Conservation (phyloP, 2,797 vertebrate species). For the Mareca strepera region DNA sequence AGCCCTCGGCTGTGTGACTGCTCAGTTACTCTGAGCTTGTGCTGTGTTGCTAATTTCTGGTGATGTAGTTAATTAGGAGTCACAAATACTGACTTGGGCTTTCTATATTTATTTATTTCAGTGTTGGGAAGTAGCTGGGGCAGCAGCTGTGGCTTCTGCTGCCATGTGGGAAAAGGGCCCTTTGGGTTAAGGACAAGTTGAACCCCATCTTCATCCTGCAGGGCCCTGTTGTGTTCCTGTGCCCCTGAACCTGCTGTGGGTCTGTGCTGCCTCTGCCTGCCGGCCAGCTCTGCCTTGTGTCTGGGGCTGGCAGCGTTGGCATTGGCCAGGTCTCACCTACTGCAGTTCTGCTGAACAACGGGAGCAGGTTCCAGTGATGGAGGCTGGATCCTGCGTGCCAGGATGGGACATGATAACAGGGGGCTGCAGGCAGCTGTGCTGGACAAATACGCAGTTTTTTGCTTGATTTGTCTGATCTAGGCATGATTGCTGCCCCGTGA, state of each 20-base stretch:
- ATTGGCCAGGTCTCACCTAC: background rate
- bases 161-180: background rate
- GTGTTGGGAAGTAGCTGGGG: background rate
- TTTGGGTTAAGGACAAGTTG: background rate
- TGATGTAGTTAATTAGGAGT: background rate
- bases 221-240: background rate
- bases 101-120: background rate
- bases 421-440: background rate
- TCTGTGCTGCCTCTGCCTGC: background rate
- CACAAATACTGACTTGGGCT: background rate
- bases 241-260: background rate
- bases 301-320: fast-evolving
- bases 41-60: background rate
- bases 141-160: background rate
- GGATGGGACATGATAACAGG: background rate
- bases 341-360: background rate
- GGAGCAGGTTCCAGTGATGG: background rate
- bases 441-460: too few species aligned
- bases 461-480: background rate
- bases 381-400: background rate
- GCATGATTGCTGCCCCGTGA: background rate
- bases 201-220: background rate
- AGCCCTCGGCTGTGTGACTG: background rate
- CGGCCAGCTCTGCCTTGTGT: background rate
- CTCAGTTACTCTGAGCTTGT: background rate